Percentiles rank a stretch among this genome's conserved stretches.
Evolutionary conservation across 2,797 vertebrate genomes (phyloP).

Genomic region (Pelodytes ibericus): DNA sequence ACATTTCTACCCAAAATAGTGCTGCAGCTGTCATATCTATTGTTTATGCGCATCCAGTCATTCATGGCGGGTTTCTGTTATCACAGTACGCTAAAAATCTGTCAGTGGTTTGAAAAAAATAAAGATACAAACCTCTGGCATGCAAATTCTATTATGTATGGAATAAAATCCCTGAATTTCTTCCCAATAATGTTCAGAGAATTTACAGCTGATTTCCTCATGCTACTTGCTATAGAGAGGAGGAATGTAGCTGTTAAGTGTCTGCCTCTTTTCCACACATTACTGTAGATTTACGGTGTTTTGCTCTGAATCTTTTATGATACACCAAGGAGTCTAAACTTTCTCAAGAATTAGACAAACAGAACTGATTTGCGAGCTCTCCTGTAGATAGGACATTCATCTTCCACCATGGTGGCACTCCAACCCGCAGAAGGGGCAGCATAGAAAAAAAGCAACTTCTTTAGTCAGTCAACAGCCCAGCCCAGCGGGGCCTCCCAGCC

Average conservation of each 20-base stretch:
- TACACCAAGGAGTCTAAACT: slow-evolving; percentile 46
- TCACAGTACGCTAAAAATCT: too few relatives aligned
- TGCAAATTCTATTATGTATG: too few relatives aligned
- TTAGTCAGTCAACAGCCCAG: slow-evolving; percentile 41
- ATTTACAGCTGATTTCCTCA: too few relatives aligned
- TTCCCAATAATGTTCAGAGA: too few relatives aligned
- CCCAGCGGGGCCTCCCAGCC: slow-evolving; percentile 21
- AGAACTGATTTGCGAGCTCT: slow-evolving; percentile 42
- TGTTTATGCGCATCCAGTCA: too few relatives aligned
- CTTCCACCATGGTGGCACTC: slow-evolving; percentile 45
- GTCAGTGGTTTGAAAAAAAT: too few relatives aligned
- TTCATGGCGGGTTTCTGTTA: too few relatives aligned
- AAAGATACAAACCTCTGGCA: too few relatives aligned
- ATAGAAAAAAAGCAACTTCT: slow-evolving; percentile 26
- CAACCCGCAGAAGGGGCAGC: slow-evolving; percentile 39
- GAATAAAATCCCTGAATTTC: too few relatives aligned
- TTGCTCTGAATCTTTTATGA: slow-evolving; percentile 49
- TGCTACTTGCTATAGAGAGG: slow-evolving; percentile 23
- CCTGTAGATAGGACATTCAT: slow-evolving; percentile 31
- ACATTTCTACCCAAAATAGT: too few relatives aligned
- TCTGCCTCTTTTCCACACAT: slow-evolving; percentile 38
- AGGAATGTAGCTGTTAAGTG: slow-evolving; percentile 42
- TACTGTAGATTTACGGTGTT: slow-evolving; percentile 41
- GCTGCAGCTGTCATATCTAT: too few relatives aligned
- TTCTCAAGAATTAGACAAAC: slow-evolving; percentile 44